Percentiles rank a stretch among this genome's conserved stretches.
Conservation (phyloP, 2,888 invertebrate species). For the Chrysotoxum bicinctum region DNA sequence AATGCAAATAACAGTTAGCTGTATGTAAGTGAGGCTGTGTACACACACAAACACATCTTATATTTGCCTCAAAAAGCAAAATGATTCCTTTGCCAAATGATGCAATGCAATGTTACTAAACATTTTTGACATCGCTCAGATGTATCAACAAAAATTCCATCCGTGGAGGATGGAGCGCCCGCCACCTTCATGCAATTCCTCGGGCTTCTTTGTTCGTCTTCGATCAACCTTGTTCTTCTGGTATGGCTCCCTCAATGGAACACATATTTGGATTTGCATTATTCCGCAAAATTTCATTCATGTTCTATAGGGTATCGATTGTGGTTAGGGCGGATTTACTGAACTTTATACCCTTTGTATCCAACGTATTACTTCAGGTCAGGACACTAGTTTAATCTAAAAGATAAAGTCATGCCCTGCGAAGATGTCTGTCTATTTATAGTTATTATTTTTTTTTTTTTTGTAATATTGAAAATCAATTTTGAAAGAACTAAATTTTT, state of each 20-base stretch:
- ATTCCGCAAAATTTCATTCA: constrained; percentile 60
- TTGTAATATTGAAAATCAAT: no score
- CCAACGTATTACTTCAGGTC: constrained; percentile 3
- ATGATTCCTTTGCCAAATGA: constrained; percentile 71
- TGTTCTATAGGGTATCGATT: not conserved
- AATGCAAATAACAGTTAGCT: constrained; percentile 9
- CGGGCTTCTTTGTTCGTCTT: constrained; percentile 14
- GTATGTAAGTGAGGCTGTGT: not conserved
- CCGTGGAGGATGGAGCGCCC: not conserved
- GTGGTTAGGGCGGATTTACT: not conserved
- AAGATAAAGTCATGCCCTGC: not conserved
- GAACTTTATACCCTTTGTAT: not conserved
- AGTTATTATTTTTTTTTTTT: no score
- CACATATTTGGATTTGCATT: constrained; percentile 59
- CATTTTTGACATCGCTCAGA: constrained; percentile 63
- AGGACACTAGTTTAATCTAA: not conserved
- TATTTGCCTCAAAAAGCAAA: constrained; percentile 30
- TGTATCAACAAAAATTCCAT: constrained; percentile 44
- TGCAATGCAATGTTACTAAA: constrained; percentile 68
- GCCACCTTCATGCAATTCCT: not conserved
- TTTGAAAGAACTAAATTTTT: no score
- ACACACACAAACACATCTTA: not conserved
- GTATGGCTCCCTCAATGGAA: constrained; percentile 8
- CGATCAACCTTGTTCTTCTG: constrained; percentile 22
- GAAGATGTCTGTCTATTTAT: no score